Percentiles rank a stretch among this genome's conserved stretches.
Evolutionary conservation across 2,113 vertebrate genomes (phyloP).

Genomic region (Phaethon lepturus): DNA sequence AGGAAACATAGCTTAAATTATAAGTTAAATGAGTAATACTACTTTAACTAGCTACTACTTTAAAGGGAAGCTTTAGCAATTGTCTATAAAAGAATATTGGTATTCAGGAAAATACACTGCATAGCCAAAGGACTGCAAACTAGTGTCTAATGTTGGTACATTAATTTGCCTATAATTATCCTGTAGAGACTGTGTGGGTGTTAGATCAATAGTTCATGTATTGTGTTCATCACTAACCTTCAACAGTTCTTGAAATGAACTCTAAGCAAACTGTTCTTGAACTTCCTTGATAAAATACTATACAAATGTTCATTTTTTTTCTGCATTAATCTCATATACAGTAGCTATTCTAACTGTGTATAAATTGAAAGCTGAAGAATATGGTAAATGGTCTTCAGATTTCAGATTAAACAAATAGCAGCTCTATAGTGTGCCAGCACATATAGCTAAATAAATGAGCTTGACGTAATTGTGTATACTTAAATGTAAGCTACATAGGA

Average conservation of each 20-base stretch:
- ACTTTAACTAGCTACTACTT: neutral
- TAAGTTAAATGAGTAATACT: neutral
- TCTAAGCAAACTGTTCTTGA: conserved; percentile 33
- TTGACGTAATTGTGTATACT: neutral
- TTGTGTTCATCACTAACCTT: neutral
- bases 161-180: neutral
- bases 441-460: conserved; percentile 5
- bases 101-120: neutral
- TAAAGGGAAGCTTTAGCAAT: neutral
- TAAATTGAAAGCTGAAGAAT: neutral
- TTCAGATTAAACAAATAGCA: conserved; percentile 18
- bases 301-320: neutral
- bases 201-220: neutral
- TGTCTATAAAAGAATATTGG: neutral
- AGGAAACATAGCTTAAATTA: neutral
- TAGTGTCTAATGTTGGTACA: neutral
- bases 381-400: neutral
- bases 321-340: neutral
- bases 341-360: neutral
- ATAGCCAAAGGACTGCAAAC: neutral
- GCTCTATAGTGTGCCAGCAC: neutral
- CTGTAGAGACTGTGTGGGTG: neutral
- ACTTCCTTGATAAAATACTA: conserved; percentile 37
- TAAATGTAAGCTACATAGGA: neutral
- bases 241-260: conserved; percentile 12